phyloP scores from a whole-genome alignment of 2,888 invertebrate genomes.

The Stenotaenia linearis region DNA sequence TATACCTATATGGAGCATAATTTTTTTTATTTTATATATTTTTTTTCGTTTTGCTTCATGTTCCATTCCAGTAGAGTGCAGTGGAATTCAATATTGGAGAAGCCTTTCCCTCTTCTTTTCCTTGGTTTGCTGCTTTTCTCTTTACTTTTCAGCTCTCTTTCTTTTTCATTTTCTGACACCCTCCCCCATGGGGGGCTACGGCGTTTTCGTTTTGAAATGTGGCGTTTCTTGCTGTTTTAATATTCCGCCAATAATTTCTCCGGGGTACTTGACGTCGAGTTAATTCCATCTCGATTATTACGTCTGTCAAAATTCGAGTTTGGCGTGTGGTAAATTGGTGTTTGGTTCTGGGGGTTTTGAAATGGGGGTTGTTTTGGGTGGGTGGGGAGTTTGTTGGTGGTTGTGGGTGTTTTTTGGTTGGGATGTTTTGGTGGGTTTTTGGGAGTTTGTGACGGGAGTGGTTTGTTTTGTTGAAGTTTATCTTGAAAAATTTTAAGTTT shows the following conservation, averaged over 20 bases:
- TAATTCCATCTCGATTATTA: not conserved
- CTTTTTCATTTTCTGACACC: not conserved
- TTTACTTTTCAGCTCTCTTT: not conserved
- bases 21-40: not conserved
- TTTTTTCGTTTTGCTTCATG: conserved; percentile 6
- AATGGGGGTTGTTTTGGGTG: too few relatives aligned
- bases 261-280: not conserved
- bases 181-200: not conserved
- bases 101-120: not conserved
- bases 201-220: not conserved
- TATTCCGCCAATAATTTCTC: conserved; percentile 10
- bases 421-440: too few relatives aligned
- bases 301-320: not conserved
- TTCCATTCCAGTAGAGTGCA: conserved; percentile 13
- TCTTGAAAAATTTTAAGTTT: too few relatives aligned
- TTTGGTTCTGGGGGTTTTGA: not conserved
- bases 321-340: not conserved
- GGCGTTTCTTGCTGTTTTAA: not conserved
- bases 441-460: too few relatives aligned
- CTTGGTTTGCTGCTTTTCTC: not conserved
- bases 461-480: too few relatives aligned
- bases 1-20: not conserved
- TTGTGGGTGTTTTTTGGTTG: not conserved
- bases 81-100: conserved; percentile 15
- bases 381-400: too few relatives aligned